These are phyloP conservation scores for Acleris emargana DNA, from an alignment of 2,888 invertebrate species.

Conservation along the genomic window DNA sequence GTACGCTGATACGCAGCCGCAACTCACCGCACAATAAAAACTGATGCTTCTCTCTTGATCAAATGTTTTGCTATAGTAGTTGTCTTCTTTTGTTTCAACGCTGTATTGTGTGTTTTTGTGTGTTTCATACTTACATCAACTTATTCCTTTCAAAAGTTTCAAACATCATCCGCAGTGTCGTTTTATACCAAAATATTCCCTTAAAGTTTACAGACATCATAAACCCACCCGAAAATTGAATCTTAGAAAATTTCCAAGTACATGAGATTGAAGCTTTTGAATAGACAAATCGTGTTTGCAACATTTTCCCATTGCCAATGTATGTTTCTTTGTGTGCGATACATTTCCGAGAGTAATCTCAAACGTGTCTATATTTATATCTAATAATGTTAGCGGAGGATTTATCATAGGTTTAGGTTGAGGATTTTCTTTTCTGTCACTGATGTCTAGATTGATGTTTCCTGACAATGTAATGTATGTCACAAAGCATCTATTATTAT, in stretches of 20 bases:
- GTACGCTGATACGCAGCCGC: constrained; percentile 48
- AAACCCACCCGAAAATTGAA: not conserved
- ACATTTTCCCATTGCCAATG: not conserved
- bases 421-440: constrained; percentile 38
- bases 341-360: not conserved
- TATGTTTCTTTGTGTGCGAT: not conserved
- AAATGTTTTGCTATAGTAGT: constrained; percentile 29
- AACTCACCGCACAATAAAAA: constrained; percentile 29
- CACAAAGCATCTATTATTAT: constrained; percentile 6
- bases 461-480: constrained; percentile 7
- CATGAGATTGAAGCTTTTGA: not conserved
- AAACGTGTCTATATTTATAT: not conserved
- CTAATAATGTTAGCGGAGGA: constrained; percentile 47
- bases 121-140: too few species aligned
- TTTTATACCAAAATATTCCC: too few species aligned
- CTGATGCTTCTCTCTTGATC: constrained; percentile 31
- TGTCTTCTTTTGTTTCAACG: constrained; percentile 15
- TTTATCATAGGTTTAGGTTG: constrained; percentile 42
- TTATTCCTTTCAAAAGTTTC: too few species aligned
- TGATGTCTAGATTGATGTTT: not conserved
- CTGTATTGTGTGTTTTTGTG: not conserved
- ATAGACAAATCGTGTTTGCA: constrained; percentile 1
- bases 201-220: not conserved
- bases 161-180: too few species aligned
- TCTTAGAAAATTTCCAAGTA: not conserved